Evolutionary conservation across 2,113 vertebrate species (phyloP).

Genomic region (Urocitellus parryii): DNA sequence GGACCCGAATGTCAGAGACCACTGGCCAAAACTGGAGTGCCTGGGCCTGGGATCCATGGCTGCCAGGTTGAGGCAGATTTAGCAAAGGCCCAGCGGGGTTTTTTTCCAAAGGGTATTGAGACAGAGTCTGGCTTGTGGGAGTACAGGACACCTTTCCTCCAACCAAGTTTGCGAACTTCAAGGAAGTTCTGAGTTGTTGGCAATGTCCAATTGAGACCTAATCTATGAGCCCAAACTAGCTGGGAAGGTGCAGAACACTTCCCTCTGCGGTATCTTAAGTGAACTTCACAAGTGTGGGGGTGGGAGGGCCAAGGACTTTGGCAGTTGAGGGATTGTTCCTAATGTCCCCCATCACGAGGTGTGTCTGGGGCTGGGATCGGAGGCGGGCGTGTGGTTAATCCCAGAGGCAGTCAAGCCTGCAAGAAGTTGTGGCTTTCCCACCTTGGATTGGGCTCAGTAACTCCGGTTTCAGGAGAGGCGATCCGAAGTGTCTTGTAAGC

Average conservation of each 20-base stretch:
- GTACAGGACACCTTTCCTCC: no score
- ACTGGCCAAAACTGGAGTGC: background rate
- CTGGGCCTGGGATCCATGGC: background rate
- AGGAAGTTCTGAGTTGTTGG: background rate
- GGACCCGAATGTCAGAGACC: background rate
- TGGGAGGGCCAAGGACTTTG: background rate
- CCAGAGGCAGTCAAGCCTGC: no score
- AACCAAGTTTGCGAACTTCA: background rate
- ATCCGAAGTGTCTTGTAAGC: background rate
- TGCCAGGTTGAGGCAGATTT: background rate
- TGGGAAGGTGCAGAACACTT: background rate
- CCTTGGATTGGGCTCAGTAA: background rate
- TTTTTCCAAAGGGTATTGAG: background rate
- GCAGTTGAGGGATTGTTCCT: background rate
- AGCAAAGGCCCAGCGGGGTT: background rate
- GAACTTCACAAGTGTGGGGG: no score
- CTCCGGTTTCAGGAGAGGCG: background rate
- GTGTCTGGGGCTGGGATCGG: background rate
- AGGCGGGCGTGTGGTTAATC: background rate
- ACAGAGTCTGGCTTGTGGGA: accelerated
- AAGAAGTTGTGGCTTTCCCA: background rate
- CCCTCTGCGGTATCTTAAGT: background rate
- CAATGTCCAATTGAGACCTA: background rate
- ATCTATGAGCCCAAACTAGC: background rate
- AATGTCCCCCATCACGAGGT: accelerated